Evolutionary conservation across 2,113 vertebrate species (phyloP).

Genomic region (Pterocles gutturalis): DNA sequence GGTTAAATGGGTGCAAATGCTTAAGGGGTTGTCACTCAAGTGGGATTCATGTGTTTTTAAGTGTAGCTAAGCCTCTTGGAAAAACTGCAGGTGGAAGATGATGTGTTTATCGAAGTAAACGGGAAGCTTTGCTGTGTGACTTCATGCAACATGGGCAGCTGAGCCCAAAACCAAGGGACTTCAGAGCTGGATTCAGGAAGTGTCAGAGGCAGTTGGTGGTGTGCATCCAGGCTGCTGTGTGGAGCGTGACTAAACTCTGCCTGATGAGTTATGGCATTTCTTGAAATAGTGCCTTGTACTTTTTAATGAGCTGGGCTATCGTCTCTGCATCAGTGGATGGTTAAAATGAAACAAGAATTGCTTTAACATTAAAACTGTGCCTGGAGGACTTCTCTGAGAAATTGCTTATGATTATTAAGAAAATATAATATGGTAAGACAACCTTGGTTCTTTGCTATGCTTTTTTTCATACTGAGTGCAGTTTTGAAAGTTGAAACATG

Average conservation of each 20-base stretch:
- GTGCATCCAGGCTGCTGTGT: background rate
- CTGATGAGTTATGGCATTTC: background rate
- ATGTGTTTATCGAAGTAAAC: background rate
- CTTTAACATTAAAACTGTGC: conserved; percentile 42
- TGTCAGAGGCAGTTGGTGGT: background rate
- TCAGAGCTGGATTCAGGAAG: background rate
- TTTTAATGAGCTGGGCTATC: conserved; percentile 36
- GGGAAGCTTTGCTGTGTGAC: background rate
- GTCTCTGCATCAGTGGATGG: conserved; percentile 26
- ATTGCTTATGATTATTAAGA: conserved; percentile 26
- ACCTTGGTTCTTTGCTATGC: background rate
- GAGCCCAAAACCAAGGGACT: background rate
- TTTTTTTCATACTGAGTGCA: background rate
- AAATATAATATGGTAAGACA: conserved; percentile 26
- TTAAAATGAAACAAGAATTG: conserved; percentile 41
- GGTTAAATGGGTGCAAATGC: background rate
- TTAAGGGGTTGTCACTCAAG: background rate
- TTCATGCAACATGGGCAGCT: background rate
- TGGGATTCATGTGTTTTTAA: background rate
- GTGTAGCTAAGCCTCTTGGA: background rate
- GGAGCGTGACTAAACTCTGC: background rate
- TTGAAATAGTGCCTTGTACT: conserved; percentile 14
- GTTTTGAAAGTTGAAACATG: background rate
- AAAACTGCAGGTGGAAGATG: background rate
- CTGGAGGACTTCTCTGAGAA: conserved; percentile 47